Evolutionary conservation across 2,888 invertebrate genomes (phyloP).

Genomic region (Druceiella hillmani): DNA sequence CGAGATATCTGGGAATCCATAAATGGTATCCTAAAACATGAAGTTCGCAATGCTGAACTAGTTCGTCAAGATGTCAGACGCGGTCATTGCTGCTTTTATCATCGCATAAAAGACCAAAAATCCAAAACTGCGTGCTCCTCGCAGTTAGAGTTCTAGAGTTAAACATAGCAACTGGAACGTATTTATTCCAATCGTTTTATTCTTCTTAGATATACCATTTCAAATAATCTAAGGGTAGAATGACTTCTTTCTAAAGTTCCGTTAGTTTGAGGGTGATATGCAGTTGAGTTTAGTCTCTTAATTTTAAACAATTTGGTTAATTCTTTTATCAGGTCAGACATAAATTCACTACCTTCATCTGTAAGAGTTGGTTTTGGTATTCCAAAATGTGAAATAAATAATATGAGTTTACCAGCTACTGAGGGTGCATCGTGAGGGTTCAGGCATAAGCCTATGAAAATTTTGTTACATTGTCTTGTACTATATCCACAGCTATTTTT

Average conservation of each 20-base stretch:
- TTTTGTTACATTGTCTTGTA: conserved; percentile 23
- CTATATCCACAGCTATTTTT: conserved; percentile 24
- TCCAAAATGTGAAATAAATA: conserved; percentile 26
- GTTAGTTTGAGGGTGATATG: conserved; percentile 26
- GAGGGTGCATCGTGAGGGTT: conserved; percentile 26
- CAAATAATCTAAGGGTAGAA: conserved; percentile 24
- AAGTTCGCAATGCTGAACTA: too few species aligned
- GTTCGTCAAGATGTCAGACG: too few species aligned
- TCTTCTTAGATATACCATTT: conserved; percentile 25
- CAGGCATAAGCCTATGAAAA: conserved; percentile 20
- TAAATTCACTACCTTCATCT: conserved; percentile 30
- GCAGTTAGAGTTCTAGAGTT: conserved; percentile 26
- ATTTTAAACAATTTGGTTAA: conserved; percentile 25
- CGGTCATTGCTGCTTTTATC: too few species aligned
- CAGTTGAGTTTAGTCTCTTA: conserved; percentile 21
- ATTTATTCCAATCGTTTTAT: conserved; percentile 26
- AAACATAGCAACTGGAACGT: conserved; percentile 24
- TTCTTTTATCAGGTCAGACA: conserved; percentile 26
- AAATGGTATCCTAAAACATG: too few species aligned
- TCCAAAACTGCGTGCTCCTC: too few species aligned
- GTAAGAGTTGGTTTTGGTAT: conserved; percentile 27
- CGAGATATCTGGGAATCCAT: too few species aligned
- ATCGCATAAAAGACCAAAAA: too few species aligned
- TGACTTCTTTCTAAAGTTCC: conserved; percentile 25
- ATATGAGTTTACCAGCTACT: conserved; percentile 22